These are phyloP conservation scores for Cephalopachus bancanus DNA, from an alignment of 2,797 vertebrate genomes.

Conservation along the genomic window DNA sequence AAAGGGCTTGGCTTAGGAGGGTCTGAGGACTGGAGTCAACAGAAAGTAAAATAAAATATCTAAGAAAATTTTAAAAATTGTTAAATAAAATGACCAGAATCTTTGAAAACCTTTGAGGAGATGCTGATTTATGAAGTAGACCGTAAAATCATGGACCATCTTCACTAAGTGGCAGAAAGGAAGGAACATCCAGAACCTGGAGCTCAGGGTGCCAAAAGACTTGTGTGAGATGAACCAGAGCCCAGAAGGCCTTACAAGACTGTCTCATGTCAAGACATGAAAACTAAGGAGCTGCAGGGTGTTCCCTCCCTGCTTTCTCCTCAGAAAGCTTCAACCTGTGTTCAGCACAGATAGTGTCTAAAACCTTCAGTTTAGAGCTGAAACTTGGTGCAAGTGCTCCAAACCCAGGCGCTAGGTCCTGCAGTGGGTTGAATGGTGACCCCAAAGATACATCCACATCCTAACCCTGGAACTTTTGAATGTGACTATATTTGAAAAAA, in stretches of 20 bases:
- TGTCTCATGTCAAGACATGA: rapidly evolving
- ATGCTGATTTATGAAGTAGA: rapidly evolving
- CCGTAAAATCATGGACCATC: neutral
- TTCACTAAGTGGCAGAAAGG: rapidly evolving
- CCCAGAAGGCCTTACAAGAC: neutral
- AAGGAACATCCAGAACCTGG: rapidly evolving
- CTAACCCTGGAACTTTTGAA: neutral
- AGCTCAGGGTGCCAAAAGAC: neutral
- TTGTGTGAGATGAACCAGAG: too few relatives aligned
- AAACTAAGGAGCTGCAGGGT: rapidly evolving
- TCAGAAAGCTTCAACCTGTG: rapidly evolving
- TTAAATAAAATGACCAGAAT: too few relatives aligned
- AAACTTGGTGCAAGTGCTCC: rapidly evolving
- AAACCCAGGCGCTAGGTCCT: rapidly evolving
- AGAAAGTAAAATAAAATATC: too few relatives aligned
- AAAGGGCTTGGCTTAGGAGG: neutral
- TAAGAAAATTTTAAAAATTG: too few relatives aligned
- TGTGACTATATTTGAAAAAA: neutral
- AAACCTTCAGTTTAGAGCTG: neutral
- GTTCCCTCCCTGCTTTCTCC: rapidly evolving
- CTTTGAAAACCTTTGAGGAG: rapidly evolving
- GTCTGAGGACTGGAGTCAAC: neutral
- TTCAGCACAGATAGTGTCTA: rapidly evolving
- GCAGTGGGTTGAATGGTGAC: rapidly evolving
- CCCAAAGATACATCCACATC: rapidly evolving